phyloP scores from a whole-genome alignment of 2,888 invertebrate species.

The Serripes groenlandicus region DNA sequence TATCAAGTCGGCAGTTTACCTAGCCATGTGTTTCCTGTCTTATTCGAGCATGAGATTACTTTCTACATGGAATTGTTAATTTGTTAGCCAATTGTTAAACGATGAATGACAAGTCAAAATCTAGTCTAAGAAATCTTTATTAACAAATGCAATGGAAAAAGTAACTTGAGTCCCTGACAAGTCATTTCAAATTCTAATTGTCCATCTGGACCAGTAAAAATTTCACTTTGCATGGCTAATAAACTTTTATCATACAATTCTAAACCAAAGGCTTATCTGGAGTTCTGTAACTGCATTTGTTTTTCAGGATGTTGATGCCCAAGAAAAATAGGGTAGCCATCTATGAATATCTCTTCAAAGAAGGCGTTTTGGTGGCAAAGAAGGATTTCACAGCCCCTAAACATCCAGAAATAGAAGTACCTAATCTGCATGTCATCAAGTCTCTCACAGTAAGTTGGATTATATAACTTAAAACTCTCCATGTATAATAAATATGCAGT shows the following conservation, averaged over 20 bases:
- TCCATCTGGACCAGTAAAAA: background rate
- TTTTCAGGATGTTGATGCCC: slow-evolving; percentile 99
- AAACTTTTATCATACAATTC: background rate
- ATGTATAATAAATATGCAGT: too few relatives aligned
- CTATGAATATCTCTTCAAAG: slow-evolving; percentile 99
- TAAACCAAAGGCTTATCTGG: background rate
- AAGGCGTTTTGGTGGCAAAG: slow-evolving; percentile 99
- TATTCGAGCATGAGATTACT: too few relatives aligned
- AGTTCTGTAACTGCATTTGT: background rate
- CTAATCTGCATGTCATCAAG: slow-evolving; percentile 99
- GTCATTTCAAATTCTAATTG: background rate
- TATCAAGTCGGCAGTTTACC: too few relatives aligned
- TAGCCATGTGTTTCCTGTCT: too few relatives aligned
- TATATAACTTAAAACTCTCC: too few relatives aligned
- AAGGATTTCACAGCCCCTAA: slow-evolving; percentile 99
- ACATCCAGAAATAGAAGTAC: slow-evolving; percentile 98
- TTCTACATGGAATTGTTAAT: too few relatives aligned
- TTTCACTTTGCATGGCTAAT: background rate
- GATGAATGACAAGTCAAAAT: background rate
- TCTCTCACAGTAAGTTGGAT: slow-evolving; percentile 94
- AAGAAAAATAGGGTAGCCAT: slow-evolving; percentile 98
- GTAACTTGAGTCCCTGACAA: background rate
- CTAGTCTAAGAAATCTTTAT: background rate
- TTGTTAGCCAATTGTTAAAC: background rate
- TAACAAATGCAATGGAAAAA: background rate